Conservation (phyloP, 2,888 invertebrate species). For the Rhyacophila evoluta region DNA sequence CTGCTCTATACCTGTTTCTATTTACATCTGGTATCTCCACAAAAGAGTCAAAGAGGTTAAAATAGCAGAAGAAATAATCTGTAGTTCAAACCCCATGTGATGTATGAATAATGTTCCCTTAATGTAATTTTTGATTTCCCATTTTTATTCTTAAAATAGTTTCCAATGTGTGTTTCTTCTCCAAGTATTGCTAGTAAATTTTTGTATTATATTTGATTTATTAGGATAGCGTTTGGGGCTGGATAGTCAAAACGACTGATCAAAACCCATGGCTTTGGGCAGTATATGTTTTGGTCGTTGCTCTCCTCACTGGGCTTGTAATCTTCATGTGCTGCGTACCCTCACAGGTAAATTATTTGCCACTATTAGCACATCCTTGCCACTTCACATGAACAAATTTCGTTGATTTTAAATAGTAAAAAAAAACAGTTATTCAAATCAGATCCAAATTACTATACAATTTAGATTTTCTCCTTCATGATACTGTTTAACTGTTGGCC, state of each 20-base stretch:
- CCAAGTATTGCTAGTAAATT: constrained; percentile 31
- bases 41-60: constrained; percentile 77
- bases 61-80: constrained; percentile 28
- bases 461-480: no score
- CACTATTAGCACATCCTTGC: no score
- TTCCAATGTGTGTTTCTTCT: no score
- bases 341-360: constrained; percentile 72
- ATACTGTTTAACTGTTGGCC: no score
- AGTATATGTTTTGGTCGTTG: constrained; percentile 82
- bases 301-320: constrained; percentile 82
- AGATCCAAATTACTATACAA: no score
- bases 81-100: background rate
- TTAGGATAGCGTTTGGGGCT: constrained; percentile 85
- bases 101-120: background rate
- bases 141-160: background rate
- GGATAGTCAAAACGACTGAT: constrained; percentile 80
- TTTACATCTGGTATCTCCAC: constrained; percentile 78
- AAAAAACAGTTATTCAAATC: no score
- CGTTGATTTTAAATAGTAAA: no score
- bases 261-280: constrained; percentile 94
- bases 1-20: constrained; percentile 77
- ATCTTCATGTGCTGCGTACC: constrained; percentile 84
- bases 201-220: constrained; percentile 56
- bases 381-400: no score
- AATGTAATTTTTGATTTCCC: background rate